phyloP scores from a whole-genome alignment of 2,113 vertebrate species.

The Alces alces region DNA sequence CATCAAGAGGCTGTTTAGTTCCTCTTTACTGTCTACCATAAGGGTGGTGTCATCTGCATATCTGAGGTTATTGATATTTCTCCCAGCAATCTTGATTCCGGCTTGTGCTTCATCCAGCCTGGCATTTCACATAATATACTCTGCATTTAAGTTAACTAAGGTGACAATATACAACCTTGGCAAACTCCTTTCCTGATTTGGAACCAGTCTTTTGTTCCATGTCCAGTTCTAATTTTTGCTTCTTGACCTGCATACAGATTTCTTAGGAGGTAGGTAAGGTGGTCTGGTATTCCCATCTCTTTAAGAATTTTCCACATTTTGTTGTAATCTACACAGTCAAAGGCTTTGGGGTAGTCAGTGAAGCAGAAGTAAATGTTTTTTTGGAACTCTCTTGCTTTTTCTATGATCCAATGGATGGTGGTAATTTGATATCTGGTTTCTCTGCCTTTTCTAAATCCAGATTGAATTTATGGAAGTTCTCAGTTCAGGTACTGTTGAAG shows the following conservation, averaged over 20 bases:
- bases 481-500: not conserved
- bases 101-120: not conserved
- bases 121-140: not conserved
- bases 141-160: not conserved
- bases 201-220: not conserved
- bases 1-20: not conserved
- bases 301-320: not conserved
- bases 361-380: not conserved
- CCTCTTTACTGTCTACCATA: not conserved
- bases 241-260: not conserved
- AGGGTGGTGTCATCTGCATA: not conserved
- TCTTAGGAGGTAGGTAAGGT: not conserved
- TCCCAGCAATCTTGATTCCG: not conserved
- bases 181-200: not conserved
- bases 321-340: not conserved
- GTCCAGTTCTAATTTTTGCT: not conserved
- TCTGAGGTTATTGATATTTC: not conserved
- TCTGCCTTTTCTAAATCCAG: not conserved
- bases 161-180: not conserved
- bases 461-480: not conserved
- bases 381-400: not conserved
- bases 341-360: not conserved
- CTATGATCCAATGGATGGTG: not conserved
- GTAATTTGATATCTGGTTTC: not conserved
- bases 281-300: not conserved